Evolutionary conservation across 2,797 vertebrate species (phyloP), one percentile per base, ranked within the genome.

Genomic region (Coregonus ussuriensis): DNA sequence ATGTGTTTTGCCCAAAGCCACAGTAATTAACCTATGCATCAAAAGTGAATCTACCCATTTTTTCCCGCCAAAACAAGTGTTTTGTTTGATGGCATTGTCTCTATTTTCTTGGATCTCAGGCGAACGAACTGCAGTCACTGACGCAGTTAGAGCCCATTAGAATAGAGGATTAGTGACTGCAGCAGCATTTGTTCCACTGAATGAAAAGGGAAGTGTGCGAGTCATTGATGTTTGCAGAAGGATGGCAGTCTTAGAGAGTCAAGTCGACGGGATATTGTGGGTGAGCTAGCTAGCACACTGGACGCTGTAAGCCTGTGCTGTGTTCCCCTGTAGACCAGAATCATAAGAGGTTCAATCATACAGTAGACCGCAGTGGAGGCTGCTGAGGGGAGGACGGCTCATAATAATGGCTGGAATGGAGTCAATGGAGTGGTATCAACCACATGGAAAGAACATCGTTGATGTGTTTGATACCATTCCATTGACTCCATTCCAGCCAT

Each of bases 81-180:
- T 41, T 41, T 41, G 37, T 41, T 41, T 41, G 37, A 41, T 41
- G 6, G 3, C 68, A n/a, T 70, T 41, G 33, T 21, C 37, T 70
- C 37, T 66, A 31, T 66, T 47, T 47, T 25, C 3, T 33, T 66
- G 13, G 66, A 33, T 15, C 14, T 16, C 15, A 16, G 66, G 2
- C 33, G 5, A 35, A 67, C 29, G 4, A 33, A 67, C 53, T 52
- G 53, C 18, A n/a, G 11, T 74, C 47, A 7, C 11, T 63, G 54
- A 21, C 6, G 0, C 35, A 63, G 56, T 14, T 21, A 35, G 53
- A 25, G 13, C 21, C 35, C 1, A 14, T 37, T 35, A 14, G 54
- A 71, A 86, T 53, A 72, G 65, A 82, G 77, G 85, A 85, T 79
- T 84, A 87, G 21, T 65, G 53, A 51, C 72, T 53, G 56, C 74